phyloP scores from a whole-genome alignment of 1,140 invertebrate species.

The Brachionus koreanus region DNA sequence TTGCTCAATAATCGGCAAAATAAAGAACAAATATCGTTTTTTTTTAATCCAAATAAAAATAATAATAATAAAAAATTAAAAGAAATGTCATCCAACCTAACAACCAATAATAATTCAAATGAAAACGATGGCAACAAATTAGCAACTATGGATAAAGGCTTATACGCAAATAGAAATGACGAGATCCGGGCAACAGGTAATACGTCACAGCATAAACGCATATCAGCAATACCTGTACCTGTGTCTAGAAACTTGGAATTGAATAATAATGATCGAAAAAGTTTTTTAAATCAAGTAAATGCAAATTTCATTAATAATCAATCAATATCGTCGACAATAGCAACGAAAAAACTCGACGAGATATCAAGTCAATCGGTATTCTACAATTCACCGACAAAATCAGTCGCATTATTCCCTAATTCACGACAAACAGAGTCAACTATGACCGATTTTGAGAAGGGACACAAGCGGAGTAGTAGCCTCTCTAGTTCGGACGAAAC shows the following conservation, averaged over 20 bases:
- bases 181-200: background rate
- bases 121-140: slow-evolving; percentile 28
- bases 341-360: background rate
- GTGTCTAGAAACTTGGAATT: background rate
- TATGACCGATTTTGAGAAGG: background rate
- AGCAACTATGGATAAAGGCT: slow-evolving; percentile 3
- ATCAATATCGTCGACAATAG: slow-evolving; percentile 2
- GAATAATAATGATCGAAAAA: slow-evolving; percentile 3
- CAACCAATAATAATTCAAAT: background rate
- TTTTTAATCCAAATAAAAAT: background rate
- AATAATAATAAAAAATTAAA: background rate
- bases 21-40: background rate
- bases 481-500: background rate
- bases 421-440: background rate
- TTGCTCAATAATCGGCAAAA: background rate
- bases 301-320: background rate
- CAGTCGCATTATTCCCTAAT: background rate
- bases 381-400: background rate
- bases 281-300: background rate
- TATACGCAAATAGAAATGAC: background rate
- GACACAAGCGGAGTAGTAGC: slow-evolving; percentile 14
- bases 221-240: slow-evolving; percentile 20
- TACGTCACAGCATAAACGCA: background rate
- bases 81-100: slow-evolving; percentile 31
- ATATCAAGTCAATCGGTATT: slow-evolving; percentile 25